Evolutionary conservation across 1,140 invertebrate species (phyloP), one percentile per base, ranked within the genome.

Genomic region (Monochamus saltuarius): DNA sequence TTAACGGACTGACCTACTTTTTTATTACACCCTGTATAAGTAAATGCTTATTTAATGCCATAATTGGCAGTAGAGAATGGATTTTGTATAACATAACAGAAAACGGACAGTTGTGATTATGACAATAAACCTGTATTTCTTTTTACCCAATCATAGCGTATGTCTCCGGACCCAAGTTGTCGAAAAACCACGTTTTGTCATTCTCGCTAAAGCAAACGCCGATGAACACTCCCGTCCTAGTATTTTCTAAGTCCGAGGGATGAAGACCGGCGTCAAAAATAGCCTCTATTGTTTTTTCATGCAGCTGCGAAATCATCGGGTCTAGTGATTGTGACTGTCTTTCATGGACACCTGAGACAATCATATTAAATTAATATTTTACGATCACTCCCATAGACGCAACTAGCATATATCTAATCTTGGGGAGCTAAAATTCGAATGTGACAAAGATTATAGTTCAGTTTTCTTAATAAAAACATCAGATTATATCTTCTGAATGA

Each of bases 271-370:
- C 88, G 82, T 97, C 94, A 55, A 94, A 78, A 11, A 96, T 84
- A 1, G 92, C 89, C 79, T 96, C 94, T 68, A 91, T 90, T 0
- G 90, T 80, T 47, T 89, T 86, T 75, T 97, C 94, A 29, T 96
- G 73, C 11, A 96, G 75, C 56, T 94, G 83, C 56, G 93, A 81
- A 66, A 90, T 85, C 85, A 94, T 92, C 1, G 94, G 94, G 69
- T 96, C 94, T 89, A 95, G 91, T 7, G 83, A 84, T 63, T 94
- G 84, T 0, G 91, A 91, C 72, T 94, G 90, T 62, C 91, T 89
- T 66, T 83, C 87, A 65, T 90, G 87, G 0, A 93, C 56, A 19
- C 83, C 89, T 47, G n/a, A 74, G 73, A 34, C 10, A 11, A 42
- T 42, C 13, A 40, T 13, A 42, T 3, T 46, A 35, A 3, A 13